Evolutionary conservation across 2,888 invertebrate species (phyloP).

Genomic region (Chymomyza fuscimana): DNA sequence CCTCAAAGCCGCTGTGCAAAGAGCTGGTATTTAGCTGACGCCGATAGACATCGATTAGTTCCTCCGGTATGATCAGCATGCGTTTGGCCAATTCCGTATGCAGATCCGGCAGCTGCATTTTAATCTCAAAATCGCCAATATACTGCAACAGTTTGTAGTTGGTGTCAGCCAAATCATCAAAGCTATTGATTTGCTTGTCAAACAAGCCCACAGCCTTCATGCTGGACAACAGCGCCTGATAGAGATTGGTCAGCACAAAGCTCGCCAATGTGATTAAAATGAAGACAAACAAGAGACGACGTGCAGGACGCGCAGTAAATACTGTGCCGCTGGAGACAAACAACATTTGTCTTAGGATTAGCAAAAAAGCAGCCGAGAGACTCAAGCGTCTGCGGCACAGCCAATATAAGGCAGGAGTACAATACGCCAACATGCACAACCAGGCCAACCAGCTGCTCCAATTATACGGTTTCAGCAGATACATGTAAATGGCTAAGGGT

Average conservation of each 20-base stretch:
- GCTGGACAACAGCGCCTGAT: slow-evolving; percentile 55
- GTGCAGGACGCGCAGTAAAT: slow-evolving; percentile 13
- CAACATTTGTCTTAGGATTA: slow-evolving; percentile 35
- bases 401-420: slow-evolving; percentile 43
- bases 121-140: slow-evolving; percentile 20
- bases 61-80: slow-evolving; percentile 30
- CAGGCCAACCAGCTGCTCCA: slow-evolving; percentile 35
- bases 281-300: slow-evolving; percentile 38
- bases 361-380: slow-evolving; percentile 41
- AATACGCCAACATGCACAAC: slow-evolving; percentile 40
- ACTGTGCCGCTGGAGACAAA: slow-evolving; percentile 34
- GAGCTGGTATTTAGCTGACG: slow-evolving; percentile 46
- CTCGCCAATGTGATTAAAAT: slow-evolving; percentile 45
- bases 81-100: slow-evolving; percentile 49
- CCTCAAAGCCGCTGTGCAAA: slow-evolving; percentile 49
- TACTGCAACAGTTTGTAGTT: slow-evolving; percentile 42
- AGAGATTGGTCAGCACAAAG: slow-evolving; percentile 58
- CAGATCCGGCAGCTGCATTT: slow-evolving; percentile 38
- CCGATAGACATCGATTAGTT: slow-evolving; percentile 34
- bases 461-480: slow-evolving; percentile 44
- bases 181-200: slow-evolving; percentile 48
- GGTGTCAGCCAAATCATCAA: slow-evolving; percentile 53
- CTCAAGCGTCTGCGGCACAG: slow-evolving; percentile 20
- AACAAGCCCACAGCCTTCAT: slow-evolving; percentile 57
- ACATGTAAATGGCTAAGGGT: slow-evolving; percentile 43